Evolutionary conservation across 53 echinoderm and acorn worm genomes (phyloP), one percentile per base, ranked within the genome.

Genomic region (Actinopyga echinites): DNA sequence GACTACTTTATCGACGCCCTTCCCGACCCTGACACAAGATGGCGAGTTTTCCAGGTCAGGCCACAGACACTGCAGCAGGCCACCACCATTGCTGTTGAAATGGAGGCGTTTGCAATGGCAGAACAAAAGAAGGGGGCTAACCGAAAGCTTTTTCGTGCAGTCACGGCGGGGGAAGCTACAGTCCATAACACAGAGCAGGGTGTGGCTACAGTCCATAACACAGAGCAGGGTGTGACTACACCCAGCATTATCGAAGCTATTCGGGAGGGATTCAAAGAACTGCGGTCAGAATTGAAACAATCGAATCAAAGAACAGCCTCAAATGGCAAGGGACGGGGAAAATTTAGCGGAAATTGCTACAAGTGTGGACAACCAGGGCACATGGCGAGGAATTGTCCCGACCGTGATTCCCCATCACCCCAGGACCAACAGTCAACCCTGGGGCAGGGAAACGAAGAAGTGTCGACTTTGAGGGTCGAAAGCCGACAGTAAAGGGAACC

Each of bases 1-100:
- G 31, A 64, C 3, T 64, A 9, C 23, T 64, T 64, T 64, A 29
- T 9, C 15, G 65, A 64, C 30, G 30, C 0, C 30, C 30, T 64
- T 13, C 28, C 30, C 15, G 30, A 64, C 30, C 10, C 65, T 13
- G 65, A 64, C 17, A 64, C 65, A 1, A 64, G 65, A 64, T 64
- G 65, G 65, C 3, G 65, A 23, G 65, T 64, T 26, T 64, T 32
- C 30, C 65, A 64, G 34, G 73, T 78, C 9, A 84, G 73, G 55
- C 79, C 79, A 11, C 23, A 26, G 13, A 89, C 15, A n/a, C 32
- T 89, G 24, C 66, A 66, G 21, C 83, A 84, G 2, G 89, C 86
- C 19, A 65, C 82, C 8, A 45, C 43, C 32, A 69, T 90, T 75
- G 86, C 34, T 26, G 66, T 90, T 11, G 82, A 85, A 21, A 52